phyloP scores from a whole-genome alignment of 1,140 invertebrate species.

The Achatina immaculata region DNA sequence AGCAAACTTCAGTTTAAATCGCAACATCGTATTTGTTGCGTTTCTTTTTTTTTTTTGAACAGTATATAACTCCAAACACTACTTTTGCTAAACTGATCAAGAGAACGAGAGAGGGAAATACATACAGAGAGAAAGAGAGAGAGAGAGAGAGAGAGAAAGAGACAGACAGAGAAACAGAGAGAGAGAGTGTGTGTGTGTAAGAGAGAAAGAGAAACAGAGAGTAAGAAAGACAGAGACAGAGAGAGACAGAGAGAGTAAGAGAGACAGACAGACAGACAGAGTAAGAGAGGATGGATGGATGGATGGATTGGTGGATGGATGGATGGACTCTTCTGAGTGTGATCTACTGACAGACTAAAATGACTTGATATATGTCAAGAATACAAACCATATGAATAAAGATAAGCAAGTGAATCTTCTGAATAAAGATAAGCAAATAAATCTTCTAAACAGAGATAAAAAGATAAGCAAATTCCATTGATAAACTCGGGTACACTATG shows the following conservation, averaged over 20 bases:
- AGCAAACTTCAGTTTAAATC: too few species aligned
- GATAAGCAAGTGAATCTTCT: too few species aligned
- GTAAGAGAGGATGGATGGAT: constrained; percentile 11
- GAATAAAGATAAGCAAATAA: too few species aligned
- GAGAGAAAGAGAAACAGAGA: neutral
- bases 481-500: too few species aligned
- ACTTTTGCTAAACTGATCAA: too few species aligned
- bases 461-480: too few species aligned
- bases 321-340: neutral
- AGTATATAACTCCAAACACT: too few species aligned
- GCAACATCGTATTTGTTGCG: too few species aligned
- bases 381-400: too few species aligned
- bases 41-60: too few species aligned
- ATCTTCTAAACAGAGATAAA: too few species aligned
- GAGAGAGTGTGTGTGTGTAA: too few species aligned
- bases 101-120: neutral
- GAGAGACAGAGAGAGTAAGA: neutral
- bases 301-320: constrained; percentile 1
- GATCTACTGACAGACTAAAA: neutral
- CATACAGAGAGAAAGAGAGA: neutral
- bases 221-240: neutral
- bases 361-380: neutral
- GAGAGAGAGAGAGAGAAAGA: neutral
- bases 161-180: neutral
- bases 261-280: neutral